Evolutionary conservation across 2,113 vertebrate species (phyloP), one percentile per base, ranked within the genome.

Genomic region (Tursiops truncatus): DNA sequence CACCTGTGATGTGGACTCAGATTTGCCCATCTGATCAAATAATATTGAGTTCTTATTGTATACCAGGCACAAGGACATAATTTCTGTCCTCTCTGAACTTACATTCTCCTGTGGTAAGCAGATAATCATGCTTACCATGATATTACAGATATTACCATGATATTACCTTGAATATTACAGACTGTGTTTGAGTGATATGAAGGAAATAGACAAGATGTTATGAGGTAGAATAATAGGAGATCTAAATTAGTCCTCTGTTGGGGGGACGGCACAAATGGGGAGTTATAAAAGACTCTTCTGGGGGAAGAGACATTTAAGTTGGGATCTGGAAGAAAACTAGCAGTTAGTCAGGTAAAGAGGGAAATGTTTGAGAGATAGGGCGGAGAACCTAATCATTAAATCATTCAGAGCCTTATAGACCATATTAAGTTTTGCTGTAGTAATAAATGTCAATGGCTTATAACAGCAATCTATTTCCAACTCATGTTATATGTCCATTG

Each of bases 351-450:
- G 14, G 36, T 79, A 58, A 81, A 65, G 25, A 23, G 67, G 11
- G 65, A 86, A 85, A 90, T 90, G n/a, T 62, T 68, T 81, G 63
- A 79, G 33, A 93, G 76, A 79, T 33, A 88, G 23, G 4, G 33
- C 53, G 23, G 33, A 50, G 56, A 93, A 95, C 26, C 90, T 65
- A 70, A 93, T 31, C 53, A 77, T 87, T 97, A 96, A 96, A 93
- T 95, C 85, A 87, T 74, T 89, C 85, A 86, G 89, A 83, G 28
- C 31, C 58, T 93, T 87, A 67, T 21, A 85, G 71, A 81, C 25
- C 56, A 38, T 74, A 85, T 74, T 96, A 89, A 89, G 23, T 76
- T 94, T 94, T 82, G 60, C 85, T 81, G 31, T 94, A 91, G 63
- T 84, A 93, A 88, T 87, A 87, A 95, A 63, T 89, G 68, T 68